Evolutionary conservation across 2,888 invertebrate genomes (phyloP), one percentile per base, ranked within the genome.

Genomic region (Tenthredo distinguenda): DNA sequence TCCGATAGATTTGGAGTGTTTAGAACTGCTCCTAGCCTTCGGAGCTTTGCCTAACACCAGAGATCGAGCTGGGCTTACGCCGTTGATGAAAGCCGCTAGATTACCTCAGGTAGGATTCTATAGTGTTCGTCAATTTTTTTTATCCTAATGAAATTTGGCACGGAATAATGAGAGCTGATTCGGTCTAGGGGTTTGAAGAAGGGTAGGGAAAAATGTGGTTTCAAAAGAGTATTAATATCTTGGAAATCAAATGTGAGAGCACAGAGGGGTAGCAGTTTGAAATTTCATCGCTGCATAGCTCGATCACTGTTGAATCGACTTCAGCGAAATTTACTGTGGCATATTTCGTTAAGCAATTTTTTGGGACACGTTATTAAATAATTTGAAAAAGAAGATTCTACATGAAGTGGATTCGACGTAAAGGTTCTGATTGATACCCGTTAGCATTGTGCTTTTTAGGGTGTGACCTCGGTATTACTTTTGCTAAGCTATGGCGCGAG

Each of bases 31-130:
- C 87, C 95, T 99, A 85, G 96, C 96, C 26, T 97, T 97, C 91
- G 98, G 98, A 2, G 98, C 98, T 1, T 96, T 97, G 92, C 97
- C 98, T 68, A 98, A 99, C 93, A 97, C 97, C 37, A 95, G 97
- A 84, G 98, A 98, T 91, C 94, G 99, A 55, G 96, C 97, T 86
- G 98, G 98, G 0, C 94, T 98, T 21, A 98, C 98, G 0, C 98
- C 98, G 0, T 94, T 99, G 34, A 99, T 99, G 98, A 98, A 98
- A 92, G 98, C 98, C 9, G 97, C 97, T 21, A 94, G 98, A 81
- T 96, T 97, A 90, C 96, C 96, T 26, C 96, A 97, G 94, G 97
- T 97, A 93, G 91, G 93, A 55, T 26, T 6, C n/a, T 18, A n/a
- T 34, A 9, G 77, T 7, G n/a, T 68, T 21, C 2, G 55, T 37